These are phyloP conservation scores for Gorilla gorilla DNA, from an alignment of 2,113 vertebrate species.

Conservation along the genomic window DNA sequence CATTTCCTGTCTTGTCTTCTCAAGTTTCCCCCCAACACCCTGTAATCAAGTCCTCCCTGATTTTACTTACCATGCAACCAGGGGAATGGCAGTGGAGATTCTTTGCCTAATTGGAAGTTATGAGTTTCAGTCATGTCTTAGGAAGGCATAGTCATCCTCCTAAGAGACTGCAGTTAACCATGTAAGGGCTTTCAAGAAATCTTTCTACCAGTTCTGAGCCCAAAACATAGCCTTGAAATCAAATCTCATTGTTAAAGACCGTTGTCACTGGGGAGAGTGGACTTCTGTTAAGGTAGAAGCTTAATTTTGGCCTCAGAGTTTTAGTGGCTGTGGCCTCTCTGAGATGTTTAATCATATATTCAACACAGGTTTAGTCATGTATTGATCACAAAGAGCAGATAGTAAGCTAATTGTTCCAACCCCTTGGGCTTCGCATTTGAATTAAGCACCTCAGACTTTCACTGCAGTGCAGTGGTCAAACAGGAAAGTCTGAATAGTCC, in stretches of 20 bases:
- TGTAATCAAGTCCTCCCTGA: neutral
- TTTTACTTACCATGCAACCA: neutral
- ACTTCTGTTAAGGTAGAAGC: neutral
- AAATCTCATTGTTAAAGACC: neutral
- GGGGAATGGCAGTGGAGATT: neutral
- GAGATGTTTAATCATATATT: neutral
- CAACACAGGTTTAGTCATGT: neutral
- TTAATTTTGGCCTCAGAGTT: neutral
- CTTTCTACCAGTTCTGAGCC: neutral
- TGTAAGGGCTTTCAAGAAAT: neutral
- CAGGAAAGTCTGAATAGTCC: rapidly evolving
- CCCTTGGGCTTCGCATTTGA: neutral
- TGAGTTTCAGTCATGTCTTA: neutral
- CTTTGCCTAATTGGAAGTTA: neutral
- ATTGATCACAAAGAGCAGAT: neutral
- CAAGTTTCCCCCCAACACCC: neutral
- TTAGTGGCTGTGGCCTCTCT: neutral
- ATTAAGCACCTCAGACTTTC: neutral
- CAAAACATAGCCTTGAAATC: neutral
- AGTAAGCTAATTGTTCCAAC: neutral
- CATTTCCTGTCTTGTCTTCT: neutral
- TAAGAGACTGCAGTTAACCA: neutral
- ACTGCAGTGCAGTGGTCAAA: neutral
- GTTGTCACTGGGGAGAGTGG: neutral
- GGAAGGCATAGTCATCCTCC: neutral